These are phyloP conservation scores for Pristis pectinata DNA, from an alignment of 2,797 vertebrate genomes.

Conservation along the genomic window DNA sequence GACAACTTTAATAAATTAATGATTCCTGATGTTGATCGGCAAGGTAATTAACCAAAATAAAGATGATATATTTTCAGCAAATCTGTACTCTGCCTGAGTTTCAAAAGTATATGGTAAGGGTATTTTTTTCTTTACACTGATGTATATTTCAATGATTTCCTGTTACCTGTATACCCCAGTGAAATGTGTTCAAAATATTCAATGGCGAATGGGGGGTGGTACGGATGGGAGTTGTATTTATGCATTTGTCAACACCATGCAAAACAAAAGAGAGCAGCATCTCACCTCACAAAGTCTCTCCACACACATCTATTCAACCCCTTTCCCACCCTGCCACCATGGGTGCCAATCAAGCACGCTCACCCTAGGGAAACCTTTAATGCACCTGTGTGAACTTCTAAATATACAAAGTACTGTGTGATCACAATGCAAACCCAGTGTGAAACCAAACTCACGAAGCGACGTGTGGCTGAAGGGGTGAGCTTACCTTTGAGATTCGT, in stretches of 20 bases:
- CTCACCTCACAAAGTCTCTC: neutral
- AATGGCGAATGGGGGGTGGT: neutral
- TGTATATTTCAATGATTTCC: neutral
- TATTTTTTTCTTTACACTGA: neutral
- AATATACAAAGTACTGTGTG: neutral
- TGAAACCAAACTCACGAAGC: neutral
- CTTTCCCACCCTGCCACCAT: neutral
- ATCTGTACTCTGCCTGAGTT: neutral
- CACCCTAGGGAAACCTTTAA: neutral
- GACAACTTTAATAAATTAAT: neutral
- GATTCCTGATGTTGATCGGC: neutral
- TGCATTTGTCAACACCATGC: neutral
- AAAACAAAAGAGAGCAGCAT: neutral
- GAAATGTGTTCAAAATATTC: neutral
- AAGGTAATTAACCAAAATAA: neutral
- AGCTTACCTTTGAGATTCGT: neutral
- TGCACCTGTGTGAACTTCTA: neutral
- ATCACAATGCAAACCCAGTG: neutral
- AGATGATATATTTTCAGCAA: neutral
- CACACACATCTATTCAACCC: neutral
- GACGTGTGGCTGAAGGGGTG: neutral
- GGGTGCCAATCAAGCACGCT: neutral
- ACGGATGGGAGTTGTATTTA: too few relatives aligned
- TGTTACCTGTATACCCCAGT: neutral
- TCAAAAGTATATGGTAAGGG: neutral